Evolutionary conservation across 2,797 vertebrate genomes (phyloP), one percentile per base, ranked within the genome.

Genomic region (Lacerta bilineata): DNA sequence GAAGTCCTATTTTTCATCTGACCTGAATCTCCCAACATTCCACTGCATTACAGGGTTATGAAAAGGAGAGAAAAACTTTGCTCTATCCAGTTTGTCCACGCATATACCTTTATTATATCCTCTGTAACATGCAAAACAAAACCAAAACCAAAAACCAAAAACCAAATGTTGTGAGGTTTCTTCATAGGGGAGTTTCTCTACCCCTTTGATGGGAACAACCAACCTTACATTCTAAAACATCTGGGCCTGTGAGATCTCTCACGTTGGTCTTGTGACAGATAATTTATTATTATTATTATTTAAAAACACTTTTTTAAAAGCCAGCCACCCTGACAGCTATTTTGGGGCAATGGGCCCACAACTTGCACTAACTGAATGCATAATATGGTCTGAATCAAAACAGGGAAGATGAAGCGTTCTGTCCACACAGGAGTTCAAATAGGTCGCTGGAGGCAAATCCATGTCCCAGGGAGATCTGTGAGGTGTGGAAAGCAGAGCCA

Each of bases 331-430:
- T 78, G 72, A 71, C 43, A 90, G 80, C 17, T 87, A 82, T 10
- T 36, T 27, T 71, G 71, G 55, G 91, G 50, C 46, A 91, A 87
- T 41, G 33, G 72, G 23, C 88, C 80, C 10, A 50, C 85, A 88
- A 79, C 27, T 90, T 75, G 80, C 39, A 29, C 50, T 85, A 71
- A 82, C 41, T 66, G 72, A 88, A 83, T n/a, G 43, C 8, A 1
- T 72, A 55, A 20, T 29, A 33, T 8, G 66, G 84, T 84, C 71
- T 20, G 75, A 68, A 84, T 86, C 50, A 36, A 86, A 89, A 77
- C 6, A 7, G 20, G 13, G 25, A 29, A 39, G 59, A 25, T 1
- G 80, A 89, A 36, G 61, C n/a, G 41, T 3, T 66, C 39, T 59
- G 43, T 55, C 81, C 64, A 83, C 46, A 4, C 17, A n/a, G 76